Base-by-base conservation (phyloP, 2,888 invertebrate genomes). In the Sminthurides aquaticus region DNA sequence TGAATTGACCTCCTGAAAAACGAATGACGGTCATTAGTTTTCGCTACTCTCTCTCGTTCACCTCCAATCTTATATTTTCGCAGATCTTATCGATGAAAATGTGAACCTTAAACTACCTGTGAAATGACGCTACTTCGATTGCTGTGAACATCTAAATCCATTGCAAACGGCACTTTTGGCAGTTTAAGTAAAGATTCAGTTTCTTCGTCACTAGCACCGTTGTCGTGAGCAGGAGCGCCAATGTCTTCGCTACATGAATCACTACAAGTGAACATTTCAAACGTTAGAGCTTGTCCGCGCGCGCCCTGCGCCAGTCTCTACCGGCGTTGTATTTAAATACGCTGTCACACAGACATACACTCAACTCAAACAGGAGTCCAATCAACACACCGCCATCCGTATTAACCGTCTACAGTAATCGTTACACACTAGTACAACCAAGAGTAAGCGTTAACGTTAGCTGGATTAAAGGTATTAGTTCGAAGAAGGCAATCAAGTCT, bases 61-160 rank as follows among this genome's bases (percentile, higher is more conserved):
- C 8, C 8, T 43, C 43, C 43, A 43, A 43, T 11, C 11, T 43
- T 18, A 43, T 43, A 43, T n/a, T n/a, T n/a, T n/a, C n/a, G n/a
- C n/a, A n/a, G n/a, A n/a, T n/a, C n/a, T n/a, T n/a, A n/a, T n/a
- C n/a, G n/a, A n/a, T n/a, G n/a, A n/a, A n/a, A n/a, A n/a, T n/a
- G n/a, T n/a, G 43, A 18, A 18, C 43, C 8, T 56, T 5, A 5
- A 11, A 11, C 25, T 25, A 75, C 83, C 79, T 83, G 83, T 71
- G 83, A 83, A 73, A 82, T 78, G 76, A 82, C 79, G 77, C 82
- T 83, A 75, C 83, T 84, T 74, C 84, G 79, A 76, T 84, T 84
- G 76, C 84, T 84, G 69, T 81, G 80, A 64, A 84, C 79, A 75
- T 83, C 84, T 74, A 84, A 80, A 77, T 85, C 86, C 78, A 83